Base-by-base conservation (phyloP, 1,140 invertebrate species). In the Paralvinella palmiformis region DNA sequence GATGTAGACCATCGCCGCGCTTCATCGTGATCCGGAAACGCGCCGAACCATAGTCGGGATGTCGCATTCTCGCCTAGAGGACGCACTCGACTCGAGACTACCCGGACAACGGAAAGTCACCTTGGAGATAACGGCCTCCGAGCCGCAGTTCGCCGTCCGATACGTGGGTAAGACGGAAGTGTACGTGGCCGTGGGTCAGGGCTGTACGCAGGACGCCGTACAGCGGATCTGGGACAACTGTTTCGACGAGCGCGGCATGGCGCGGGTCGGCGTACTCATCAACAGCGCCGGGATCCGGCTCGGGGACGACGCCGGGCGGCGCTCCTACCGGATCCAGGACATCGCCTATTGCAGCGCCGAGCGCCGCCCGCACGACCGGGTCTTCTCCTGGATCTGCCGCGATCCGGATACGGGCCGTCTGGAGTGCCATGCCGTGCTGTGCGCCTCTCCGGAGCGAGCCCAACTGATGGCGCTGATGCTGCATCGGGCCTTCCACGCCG, bases 371-470 rank as follows among this genome's bases (percentile, higher is more conserved):
- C 73, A 73, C 45, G 72, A 72, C 31, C 57, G 71, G 27, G 69
- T 77, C 32, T 75, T 77, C 53, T 70, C 71, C 27, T 77, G 75
- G 75, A 75, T 77, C 53, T 71, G 59, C 53, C 67, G 67, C n/a
- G 56, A 64, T 10, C 35, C 62, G 0, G 63, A 62, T 0, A 56
- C 45, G 2, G 63, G 64, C 1, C 59, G 58, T 17, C 59, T 75
- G 37, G 33, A 70, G 44, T 71, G 67, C 64, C 71, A 75, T 57
- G 75, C 71, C 20, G 72, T 74, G 0, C 41, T 76, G 35, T 77
- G 75, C 56, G 71, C 69, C 41, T 69, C 53, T 15, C 48, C 41
- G 3, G 74, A 75, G 52, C 73, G 71, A 35, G 73, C 75, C 0
- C 68, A 72, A 31, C 62, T 70, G 1, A 74, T 77, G 73, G 67